Evolutionary conservation across 92 coral and sea anemone genomes (phyloP).

Genomic region (Hydrozoanthus gracilis): DNA sequence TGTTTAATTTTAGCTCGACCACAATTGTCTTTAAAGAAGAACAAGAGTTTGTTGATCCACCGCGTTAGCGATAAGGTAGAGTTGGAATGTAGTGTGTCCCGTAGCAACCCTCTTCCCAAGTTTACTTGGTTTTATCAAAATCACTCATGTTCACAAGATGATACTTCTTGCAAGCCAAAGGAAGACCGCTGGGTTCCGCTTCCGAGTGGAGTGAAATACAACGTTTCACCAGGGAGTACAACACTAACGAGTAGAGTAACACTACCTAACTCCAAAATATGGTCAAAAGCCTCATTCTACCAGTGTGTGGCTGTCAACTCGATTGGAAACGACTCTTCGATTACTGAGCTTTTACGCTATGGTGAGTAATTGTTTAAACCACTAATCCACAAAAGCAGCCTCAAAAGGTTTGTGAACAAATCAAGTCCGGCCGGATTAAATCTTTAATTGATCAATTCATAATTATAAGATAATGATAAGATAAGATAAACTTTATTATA

Average conservation of each 20-base stretch:
- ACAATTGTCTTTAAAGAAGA: conserved; percentile 15
- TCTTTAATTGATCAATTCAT: too few species aligned
- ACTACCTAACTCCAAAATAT: conserved; percentile 1
- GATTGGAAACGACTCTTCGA: conserved; percentile 60
- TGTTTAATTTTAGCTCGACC: conserved; percentile 16
- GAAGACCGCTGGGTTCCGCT: conserved; percentile 39
- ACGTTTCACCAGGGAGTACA: neutral
- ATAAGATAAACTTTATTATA: too few species aligned
- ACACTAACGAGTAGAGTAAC: neutral
- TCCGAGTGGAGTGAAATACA: neutral
- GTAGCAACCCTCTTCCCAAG: conserved; percentile 50
- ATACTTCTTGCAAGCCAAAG: conserved; percentile 35
- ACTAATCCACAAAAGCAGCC: neutral
- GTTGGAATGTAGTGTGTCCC: conserved; percentile 30
- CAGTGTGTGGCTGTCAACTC: conserved; percentile 70
- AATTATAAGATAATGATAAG: too few species aligned
- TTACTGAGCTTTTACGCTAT: conserved; percentile 55
- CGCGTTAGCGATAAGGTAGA: neutral
- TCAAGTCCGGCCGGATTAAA: neutral
- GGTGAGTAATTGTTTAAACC: conserved; percentile 65
- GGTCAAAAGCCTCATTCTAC: conserved; percentile 49
- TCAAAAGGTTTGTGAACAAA: too few species aligned
- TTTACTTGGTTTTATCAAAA: conserved; percentile 55
- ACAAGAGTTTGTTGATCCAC: neutral
- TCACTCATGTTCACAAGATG: conserved; percentile 1